A percentile compares a stretch with the other conserved stretches of the same genome.
These are phyloP conservation scores for Oscheius sp. DNA, from an alignment of 1,140 invertebrate genomes.

Conservation along the genomic window DNA sequence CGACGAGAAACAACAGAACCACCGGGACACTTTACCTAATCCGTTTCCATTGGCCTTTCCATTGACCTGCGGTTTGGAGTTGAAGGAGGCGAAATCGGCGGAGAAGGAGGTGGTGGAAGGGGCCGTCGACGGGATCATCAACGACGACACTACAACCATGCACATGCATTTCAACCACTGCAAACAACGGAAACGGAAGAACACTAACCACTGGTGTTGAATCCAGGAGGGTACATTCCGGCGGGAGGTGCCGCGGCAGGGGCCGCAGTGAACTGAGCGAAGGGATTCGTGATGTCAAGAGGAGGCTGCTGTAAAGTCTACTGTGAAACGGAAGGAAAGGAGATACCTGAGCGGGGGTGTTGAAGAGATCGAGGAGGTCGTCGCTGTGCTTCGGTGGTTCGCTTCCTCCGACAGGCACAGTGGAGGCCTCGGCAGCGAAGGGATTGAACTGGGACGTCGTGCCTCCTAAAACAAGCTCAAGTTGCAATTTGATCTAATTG, in stretches of 20 bases:
- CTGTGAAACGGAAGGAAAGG: too few species aligned
- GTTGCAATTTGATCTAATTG: neutral
- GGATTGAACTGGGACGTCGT: slow-evolving; percentile 33
- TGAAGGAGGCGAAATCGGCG: neutral
- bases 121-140: neutral
- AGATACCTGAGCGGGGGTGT: slow-evolving; percentile 22
- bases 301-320: too few species aligned
- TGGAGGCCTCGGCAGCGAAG: slow-evolving; percentile 20
- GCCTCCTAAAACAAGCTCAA: slow-evolving; percentile 11
- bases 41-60: too few species aligned
- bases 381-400: slow-evolving; percentile 14
- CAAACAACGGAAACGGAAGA: neutral
- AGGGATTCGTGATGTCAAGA: neutral
- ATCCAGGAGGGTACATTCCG: neutral
- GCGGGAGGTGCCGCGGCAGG: neutral
- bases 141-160: neutral
- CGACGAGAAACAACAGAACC: neutral
- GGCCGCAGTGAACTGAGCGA: neutral
- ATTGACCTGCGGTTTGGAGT: too few species aligned
- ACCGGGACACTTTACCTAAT: too few species aligned
- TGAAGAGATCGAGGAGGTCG: slow-evolving; percentile 44
- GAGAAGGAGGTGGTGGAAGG: neutral
- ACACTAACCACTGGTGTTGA: neutral
- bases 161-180: neutral
- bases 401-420: neutral